phyloP scores from a whole-genome alignment of 2,797 vertebrate species.

The Thripadectes ignobilis region DNA sequence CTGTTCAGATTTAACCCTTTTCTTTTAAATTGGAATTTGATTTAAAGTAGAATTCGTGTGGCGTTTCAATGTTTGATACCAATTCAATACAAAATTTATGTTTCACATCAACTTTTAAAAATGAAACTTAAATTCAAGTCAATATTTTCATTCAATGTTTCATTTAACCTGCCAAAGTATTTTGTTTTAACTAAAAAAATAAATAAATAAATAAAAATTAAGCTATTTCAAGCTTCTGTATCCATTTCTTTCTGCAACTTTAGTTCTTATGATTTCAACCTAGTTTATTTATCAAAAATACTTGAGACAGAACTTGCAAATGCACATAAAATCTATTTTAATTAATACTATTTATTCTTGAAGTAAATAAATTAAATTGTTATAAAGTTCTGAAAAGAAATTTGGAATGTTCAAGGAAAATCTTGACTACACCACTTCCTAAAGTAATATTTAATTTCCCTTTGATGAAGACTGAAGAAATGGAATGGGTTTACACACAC shows the following conservation, averaged over 20 bases:
- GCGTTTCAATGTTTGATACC: neutral
- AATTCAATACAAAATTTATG: neutral
- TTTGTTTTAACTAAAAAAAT: neutral
- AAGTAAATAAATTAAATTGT: neutral
- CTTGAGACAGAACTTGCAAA: neutral
- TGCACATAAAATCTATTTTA: neutral
- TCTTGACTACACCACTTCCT: rapidly evolving
- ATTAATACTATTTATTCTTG: neutral
- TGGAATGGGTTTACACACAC: neutral
- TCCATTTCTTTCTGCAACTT: neutral
- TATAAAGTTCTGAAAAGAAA: neutral
- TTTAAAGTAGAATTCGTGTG: neutral
- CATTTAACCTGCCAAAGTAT: neutral
- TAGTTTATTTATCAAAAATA: neutral
- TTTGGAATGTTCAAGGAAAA: neutral
- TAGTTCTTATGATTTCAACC: neutral
- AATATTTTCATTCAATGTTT: neutral
- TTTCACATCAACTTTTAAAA: neutral
- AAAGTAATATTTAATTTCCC: neutral
- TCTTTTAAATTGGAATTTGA: neutral
- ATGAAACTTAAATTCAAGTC: neutral
- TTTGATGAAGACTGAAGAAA: neutral
- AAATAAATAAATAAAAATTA: neutral
- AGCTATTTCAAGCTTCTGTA: neutral
- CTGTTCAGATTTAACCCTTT: neutral